Percentiles rank a stretch among this genome's conserved stretches.
Evolutionary conservation across 2,113 vertebrate genomes (phyloP).

Genomic region (Malurus elegans): DNA sequence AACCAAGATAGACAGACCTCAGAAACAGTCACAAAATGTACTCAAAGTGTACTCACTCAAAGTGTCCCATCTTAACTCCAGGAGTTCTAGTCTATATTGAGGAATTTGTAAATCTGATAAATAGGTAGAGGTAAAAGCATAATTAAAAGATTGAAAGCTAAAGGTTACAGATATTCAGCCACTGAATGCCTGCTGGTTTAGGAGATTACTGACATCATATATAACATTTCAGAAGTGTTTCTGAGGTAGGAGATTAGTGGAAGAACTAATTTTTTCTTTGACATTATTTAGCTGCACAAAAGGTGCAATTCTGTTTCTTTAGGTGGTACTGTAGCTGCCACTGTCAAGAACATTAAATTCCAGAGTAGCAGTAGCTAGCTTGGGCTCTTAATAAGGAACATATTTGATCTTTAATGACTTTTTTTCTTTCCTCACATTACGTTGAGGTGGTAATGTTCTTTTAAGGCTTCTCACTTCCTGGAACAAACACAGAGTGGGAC

Average conservation of each 20-base stretch:
- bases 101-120: constrained; percentile 33
- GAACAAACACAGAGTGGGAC: background rate
- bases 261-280: background rate
- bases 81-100: background rate
- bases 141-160: constrained; percentile 30
- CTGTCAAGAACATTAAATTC: background rate
- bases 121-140: constrained; percentile 25
- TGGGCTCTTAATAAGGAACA: background rate
- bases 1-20: constrained; percentile 13
- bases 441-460: background rate
- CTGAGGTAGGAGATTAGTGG: background rate
- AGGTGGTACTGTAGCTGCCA: background rate
- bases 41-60: constrained; percentile 3
- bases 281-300: constrained; percentile 9
- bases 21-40: background rate
- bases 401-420: constrained; percentile 12
- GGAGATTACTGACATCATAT: constrained; percentile 6
- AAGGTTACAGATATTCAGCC: background rate
- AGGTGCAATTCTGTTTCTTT: background rate
- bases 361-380: background rate
- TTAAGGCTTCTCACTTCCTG: background rate
- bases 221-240: background rate
- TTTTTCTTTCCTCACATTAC: background rate
- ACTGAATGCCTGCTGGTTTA: background rate
- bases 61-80: background rate